phyloP scores from a whole-genome alignment of 2,797 vertebrate genomes.

The Dicrostonyx torquatus region DNA sequence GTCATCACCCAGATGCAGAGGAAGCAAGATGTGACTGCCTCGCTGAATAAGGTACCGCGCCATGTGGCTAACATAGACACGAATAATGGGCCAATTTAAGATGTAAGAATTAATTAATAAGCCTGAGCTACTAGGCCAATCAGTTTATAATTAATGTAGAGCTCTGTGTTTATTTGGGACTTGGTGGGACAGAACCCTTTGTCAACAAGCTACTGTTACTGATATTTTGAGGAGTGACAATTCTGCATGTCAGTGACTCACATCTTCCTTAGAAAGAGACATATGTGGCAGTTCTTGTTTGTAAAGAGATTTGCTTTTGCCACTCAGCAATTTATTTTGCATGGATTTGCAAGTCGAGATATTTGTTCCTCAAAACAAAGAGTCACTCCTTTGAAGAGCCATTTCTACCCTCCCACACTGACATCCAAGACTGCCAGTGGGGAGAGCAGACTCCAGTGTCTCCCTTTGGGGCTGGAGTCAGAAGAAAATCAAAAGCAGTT shows the following conservation, averaged over 20 bases:
- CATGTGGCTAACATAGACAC: no score
- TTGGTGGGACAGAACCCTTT: no score
- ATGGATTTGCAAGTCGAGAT: slow-evolving; percentile 56
- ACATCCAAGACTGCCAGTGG: slow-evolving; percentile 5
- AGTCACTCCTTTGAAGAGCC: slow-evolving; percentile 4
- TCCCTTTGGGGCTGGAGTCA: neutral
- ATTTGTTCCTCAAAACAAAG: slow-evolving; percentile 76
- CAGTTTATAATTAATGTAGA: no score
- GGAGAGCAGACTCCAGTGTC: neutral
- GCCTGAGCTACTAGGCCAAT: no score
- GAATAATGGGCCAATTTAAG: no score
- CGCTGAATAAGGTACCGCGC: no score
- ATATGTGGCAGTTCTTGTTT: neutral
- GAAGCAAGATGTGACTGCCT: no score
- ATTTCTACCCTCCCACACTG: neutral
- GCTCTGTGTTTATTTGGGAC: no score
- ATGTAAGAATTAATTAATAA: no score
- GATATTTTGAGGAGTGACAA: neutral
- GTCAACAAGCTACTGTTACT: no score
- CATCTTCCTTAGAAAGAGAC: slow-evolving; percentile 34
- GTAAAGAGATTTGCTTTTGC: slow-evolving; percentile 43
- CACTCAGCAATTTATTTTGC: slow-evolving; percentile 65
- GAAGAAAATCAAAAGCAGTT: slow-evolving; percentile 8
- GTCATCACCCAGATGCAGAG: no score
- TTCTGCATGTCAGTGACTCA: neutral